Conservation (phyloP, 2,797 vertebrate genomes). For the Heliangelus exortis region DNA sequence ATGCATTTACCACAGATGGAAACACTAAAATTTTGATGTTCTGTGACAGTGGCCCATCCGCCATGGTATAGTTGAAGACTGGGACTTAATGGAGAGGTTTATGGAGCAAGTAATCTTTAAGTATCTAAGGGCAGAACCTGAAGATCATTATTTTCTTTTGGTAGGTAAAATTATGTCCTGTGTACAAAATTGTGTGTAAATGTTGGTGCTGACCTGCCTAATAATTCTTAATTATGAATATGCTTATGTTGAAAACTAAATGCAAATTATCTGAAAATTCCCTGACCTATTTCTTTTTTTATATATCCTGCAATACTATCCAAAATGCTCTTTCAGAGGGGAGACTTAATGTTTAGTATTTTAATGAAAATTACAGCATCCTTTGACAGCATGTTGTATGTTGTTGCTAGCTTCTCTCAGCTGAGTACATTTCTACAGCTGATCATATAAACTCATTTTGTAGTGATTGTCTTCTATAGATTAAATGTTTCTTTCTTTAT, state of each 20-base stretch:
- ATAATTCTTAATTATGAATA: not conserved
- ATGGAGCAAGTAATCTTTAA: slow-evolving; percentile 99
- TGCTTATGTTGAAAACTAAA: not conserved
- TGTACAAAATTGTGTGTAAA: not conserved
- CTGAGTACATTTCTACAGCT: not conserved
- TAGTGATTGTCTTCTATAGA: not conserved
- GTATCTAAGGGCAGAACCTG: slow-evolving; percentile 96
- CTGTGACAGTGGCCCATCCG: slow-evolving; percentile 93
- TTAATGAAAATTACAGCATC: not conserved
- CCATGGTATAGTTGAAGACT: slow-evolving; percentile 97
- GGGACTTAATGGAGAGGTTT: slow-evolving; percentile 98
- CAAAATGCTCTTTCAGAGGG: not conserved
- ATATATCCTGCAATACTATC: not conserved
- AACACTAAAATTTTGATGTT: not conserved
- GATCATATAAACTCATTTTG: not conserved
- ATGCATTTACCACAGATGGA: not conserved
- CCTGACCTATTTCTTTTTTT: not conserved
- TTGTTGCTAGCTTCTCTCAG: not conserved
- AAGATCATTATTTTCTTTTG: slow-evolving; percentile 97
- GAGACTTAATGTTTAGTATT: not conserved
- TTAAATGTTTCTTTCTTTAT: not conserved
- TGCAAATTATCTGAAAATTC: not conserved
- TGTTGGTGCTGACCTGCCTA: not conserved
- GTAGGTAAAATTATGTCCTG: slow-evolving; percentile 73
- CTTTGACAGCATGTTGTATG: not conserved